Evolutionary conservation across 2,797 vertebrate species (phyloP).

Genomic region (Gadopsis marmoratus): DNA sequence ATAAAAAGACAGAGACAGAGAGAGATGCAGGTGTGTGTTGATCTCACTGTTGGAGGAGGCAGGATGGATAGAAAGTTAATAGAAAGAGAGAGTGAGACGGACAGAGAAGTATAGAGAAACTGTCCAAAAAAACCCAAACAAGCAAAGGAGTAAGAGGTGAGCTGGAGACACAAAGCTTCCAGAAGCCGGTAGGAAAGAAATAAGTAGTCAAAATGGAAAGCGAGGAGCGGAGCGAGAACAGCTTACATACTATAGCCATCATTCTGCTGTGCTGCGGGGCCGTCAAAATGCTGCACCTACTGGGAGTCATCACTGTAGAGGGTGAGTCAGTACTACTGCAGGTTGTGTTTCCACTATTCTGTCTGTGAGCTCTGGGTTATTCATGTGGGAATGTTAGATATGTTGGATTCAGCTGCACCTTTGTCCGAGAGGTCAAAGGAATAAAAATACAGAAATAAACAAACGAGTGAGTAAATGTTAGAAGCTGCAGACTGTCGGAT

Average conservation of each 20-base stretch:
- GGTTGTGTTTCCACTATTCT: background rate
- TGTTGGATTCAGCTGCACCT: background rate
- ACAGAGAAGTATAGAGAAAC: conserved; percentile 4
- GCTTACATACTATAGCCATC: conserved; percentile 76
- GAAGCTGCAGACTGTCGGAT: background rate
- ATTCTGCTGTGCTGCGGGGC: conserved; percentile 80
- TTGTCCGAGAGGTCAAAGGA: background rate
- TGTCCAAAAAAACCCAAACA: background rate
- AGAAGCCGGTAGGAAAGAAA: conserved; percentile 2
- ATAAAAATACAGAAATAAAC: background rate
- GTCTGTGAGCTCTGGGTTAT: conserved; percentile 11
- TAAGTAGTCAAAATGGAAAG: conserved; percentile 65
- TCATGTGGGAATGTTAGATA: conserved; percentile 4
- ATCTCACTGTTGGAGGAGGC: conserved; percentile 43
- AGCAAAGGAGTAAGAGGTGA: conserved; percentile 1
- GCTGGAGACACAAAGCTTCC: conserved; percentile 2
- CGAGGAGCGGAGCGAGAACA: conserved; percentile 73
- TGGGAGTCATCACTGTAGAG: conserved; percentile 83
- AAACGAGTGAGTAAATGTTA: background rate
- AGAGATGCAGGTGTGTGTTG: conserved; percentile 48
- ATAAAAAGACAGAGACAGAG: conserved; percentile 70
- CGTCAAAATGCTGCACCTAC: conserved; percentile 80
- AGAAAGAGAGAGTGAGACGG: background rate
- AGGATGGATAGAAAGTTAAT: conserved; percentile 42
- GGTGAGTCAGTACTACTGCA: conserved; percentile 74